phyloP scores from a whole-genome alignment of 2,888 invertebrate species.

The Mactromeris polynyma region DNA sequence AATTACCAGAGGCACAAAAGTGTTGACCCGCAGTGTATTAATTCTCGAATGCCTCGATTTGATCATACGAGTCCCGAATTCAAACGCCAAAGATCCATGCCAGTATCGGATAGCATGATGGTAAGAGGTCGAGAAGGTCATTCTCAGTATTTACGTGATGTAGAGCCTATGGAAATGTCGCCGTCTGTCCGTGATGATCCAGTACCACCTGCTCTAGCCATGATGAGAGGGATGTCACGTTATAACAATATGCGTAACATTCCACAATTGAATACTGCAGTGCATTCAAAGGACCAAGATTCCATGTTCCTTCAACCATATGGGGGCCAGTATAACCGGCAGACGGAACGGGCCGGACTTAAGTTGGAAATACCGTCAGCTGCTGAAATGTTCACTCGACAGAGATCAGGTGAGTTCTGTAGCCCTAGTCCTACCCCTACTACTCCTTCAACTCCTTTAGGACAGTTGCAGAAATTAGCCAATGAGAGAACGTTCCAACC shows the following conservation, averaged over 20 bases:
- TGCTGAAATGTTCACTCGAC: slow-evolving; percentile 35
- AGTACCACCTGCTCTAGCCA: slow-evolving; percentile 63
- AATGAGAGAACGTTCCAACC: slow-evolving; percentile 70
- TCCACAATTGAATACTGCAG: slow-evolving; percentile 46
- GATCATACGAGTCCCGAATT: slow-evolving; percentile 62
- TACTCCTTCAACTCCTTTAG: slow-evolving; percentile 63
- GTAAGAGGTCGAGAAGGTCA: slow-evolving; percentile 61
- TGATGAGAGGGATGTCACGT: slow-evolving; percentile 66
- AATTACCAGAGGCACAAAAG: slow-evolving; percentile 63
- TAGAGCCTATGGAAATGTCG: slow-evolving; percentile 67
- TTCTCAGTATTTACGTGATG: slow-evolving; percentile 61
- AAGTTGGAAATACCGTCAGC: slow-evolving; percentile 62
- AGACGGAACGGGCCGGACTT: slow-evolving; percentile 51
- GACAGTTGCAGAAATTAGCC: slow-evolving; percentile 72
- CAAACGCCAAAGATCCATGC: slow-evolving; percentile 63
- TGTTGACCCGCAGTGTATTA: slow-evolving; percentile 36
- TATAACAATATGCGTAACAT: slow-evolving; percentile 43
- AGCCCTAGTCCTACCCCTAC: slow-evolving; percentile 75
- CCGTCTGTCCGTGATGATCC: slow-evolving; percentile 64
- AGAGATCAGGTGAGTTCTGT: slow-evolving; percentile 55
- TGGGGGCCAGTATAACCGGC: slow-evolving; percentile 34
- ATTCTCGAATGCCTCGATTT: slow-evolving; percentile 30
- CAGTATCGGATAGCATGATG: slow-evolving; percentile 59
- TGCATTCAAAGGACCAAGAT: slow-evolving; percentile 46
- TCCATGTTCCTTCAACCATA: slow-evolving; percentile 53